These are phyloP conservation scores for Craseonycteris thonglongyai DNA, from an alignment of 2,113 vertebrate genomes.

Conservation along the genomic window DNA sequence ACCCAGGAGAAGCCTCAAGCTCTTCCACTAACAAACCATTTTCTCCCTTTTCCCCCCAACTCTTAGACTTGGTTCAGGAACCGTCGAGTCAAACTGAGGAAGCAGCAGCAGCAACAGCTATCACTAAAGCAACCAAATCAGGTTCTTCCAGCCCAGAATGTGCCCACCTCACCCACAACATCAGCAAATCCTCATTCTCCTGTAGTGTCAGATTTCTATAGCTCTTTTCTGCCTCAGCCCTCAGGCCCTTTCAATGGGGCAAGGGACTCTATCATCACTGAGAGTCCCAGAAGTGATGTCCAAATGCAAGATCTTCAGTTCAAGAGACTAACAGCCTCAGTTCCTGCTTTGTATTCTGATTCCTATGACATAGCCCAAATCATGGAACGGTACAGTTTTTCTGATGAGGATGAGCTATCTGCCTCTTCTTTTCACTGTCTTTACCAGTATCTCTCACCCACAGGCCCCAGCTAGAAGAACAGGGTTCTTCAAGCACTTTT, in stretches of 20 bases:
- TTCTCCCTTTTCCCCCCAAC: not conserved
- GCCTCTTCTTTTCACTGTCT: slow-evolving; percentile 3
- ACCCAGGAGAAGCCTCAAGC: not conserved
- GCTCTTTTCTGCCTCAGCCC: not conserved
- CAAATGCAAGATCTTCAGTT: not conserved
- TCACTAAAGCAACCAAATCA: not conserved
- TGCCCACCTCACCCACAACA: not conserved
- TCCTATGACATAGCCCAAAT: slow-evolving; percentile 19
- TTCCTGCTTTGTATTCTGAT: slow-evolving; percentile 16
- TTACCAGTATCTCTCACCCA: not conserved
- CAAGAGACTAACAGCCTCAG: not conserved
- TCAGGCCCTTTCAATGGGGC: not conserved
- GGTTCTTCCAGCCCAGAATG: not conserved
- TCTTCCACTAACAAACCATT: not conserved
- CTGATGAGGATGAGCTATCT: not conserved
- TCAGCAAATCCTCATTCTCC: not conserved
- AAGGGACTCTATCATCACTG: not conserved
- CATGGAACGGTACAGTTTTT: slow-evolving; percentile 4
- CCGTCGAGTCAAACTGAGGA: not conserved
- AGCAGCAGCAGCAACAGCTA: not conserved
- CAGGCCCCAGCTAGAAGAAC: not conserved
- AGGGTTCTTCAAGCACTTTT: not conserved
- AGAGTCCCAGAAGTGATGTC: not conserved
- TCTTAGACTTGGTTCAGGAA: slow-evolving; percentile 44
- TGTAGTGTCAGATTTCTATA: not conserved